These are phyloP conservation scores for Drosophila buzzatii DNA, from an alignment of 2,888 invertebrate species.

Conservation along the genomic window DNA sequence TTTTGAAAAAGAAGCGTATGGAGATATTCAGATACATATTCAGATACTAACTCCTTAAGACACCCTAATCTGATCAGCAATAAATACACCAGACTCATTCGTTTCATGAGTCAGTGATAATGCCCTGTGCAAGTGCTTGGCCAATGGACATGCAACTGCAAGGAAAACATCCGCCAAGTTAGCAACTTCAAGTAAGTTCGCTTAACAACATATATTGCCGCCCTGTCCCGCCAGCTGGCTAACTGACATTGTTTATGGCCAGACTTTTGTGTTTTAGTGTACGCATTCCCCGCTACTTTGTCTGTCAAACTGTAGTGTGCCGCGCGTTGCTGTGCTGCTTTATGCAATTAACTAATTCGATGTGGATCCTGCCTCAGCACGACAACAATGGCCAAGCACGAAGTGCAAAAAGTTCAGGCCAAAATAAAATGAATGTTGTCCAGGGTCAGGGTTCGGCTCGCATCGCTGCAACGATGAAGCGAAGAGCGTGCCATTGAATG, in stretches of 20 bases:
- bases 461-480: slow-evolving; percentile 46
- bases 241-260: slow-evolving; percentile 56
- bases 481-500: slow-evolving; percentile 28
- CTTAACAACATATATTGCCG: background rate
- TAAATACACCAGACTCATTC: background rate
- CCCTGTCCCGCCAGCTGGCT: background rate
- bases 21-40: too few relatives aligned
- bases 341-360: slow-evolving; percentile 81
- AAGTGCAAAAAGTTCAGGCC: slow-evolving; percentile 32
- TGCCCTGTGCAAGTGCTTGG: slow-evolving; percentile 18
- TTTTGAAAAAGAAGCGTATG: background rate
- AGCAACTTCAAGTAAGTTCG: slow-evolving; percentile 31
- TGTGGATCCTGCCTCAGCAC: slow-evolving; percentile 42
- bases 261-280: slow-evolving; percentile 32
- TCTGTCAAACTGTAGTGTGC: slow-evolving; percentile 42
- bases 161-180: slow-evolving; percentile 37
- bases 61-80: too few relatives aligned
- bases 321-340: slow-evolving; percentile 31
- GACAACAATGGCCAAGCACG: slow-evolving; percentile 3
- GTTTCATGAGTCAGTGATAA: background rate
- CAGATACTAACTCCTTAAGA: too few relatives aligned
- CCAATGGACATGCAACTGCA: slow-evolving; percentile 56
- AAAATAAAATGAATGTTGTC: slow-evolving; percentile 73
- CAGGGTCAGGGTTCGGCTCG: slow-evolving; percentile 67
- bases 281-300: slow-evolving; percentile 54